Conservation (phyloP, 2,888 invertebrate genomes). For the Euspilapteryx auroguttella region DNA sequence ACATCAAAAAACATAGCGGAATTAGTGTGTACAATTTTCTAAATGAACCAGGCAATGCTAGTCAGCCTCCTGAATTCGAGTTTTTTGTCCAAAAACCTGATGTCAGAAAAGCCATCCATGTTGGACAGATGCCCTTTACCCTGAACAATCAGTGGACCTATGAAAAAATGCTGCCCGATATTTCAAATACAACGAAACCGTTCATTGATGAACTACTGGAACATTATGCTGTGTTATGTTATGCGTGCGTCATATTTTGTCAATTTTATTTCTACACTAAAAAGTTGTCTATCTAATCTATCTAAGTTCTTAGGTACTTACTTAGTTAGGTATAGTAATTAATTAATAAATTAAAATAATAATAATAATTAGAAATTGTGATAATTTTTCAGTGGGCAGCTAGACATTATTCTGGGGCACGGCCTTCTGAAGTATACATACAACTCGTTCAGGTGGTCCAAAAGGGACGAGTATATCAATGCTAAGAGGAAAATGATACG, state of each 20-base stretch:
- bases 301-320: too few species aligned
- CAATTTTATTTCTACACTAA: too few species aligned
- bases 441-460: constrained; percentile 18
- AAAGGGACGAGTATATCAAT: constrained; percentile 13
- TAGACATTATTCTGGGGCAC: constrained; percentile 23
- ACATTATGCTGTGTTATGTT: constrained; percentile 68
- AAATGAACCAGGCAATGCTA: constrained; percentile 10
- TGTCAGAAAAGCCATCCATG: constrained; percentile 37
- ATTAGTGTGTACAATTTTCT: constrained; percentile 21
- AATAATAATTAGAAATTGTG: not conserved
- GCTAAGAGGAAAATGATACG: constrained; percentile 13
- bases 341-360: too few species aligned
- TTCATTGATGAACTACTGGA: constrained; percentile 62
- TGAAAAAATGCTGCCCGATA: constrained; percentile 62
- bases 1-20: constrained; percentile 19
- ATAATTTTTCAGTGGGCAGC: constrained; percentile 19
- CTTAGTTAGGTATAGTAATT: too few species aligned
- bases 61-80: constrained; percentile 11
- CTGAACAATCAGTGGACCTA: constrained; percentile 55
- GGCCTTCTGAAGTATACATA: constrained; percentile 15
- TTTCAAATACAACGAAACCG: constrained; percentile 68
- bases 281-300: too few species aligned
- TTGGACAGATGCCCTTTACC: constrained; percentile 27
- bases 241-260: constrained; percentile 29
- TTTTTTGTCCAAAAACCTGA: constrained; percentile 24